Percentiles rank a stretch among this genome's conserved stretches.
Evolutionary conservation across 2,888 invertebrate genomes (phyloP).

Genomic region (Itoplectis maculator): DNA sequence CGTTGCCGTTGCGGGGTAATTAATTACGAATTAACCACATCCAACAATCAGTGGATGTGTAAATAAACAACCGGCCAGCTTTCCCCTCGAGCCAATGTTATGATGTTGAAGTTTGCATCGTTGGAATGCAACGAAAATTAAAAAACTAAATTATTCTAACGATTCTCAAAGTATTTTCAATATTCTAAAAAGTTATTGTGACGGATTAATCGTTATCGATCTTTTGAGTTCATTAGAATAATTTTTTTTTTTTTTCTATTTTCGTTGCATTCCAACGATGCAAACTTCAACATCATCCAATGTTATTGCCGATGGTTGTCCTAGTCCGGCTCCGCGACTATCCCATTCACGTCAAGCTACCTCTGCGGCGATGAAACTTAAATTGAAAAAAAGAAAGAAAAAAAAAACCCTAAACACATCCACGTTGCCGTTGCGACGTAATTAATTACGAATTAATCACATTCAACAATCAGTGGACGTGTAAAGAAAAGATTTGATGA

Average conservation of each 20-base stretch:
- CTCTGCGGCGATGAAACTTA: conserved; percentile 4
- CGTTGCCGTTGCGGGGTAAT: not conserved
- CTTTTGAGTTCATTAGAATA: too few relatives aligned
- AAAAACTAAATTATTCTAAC: too few relatives aligned
- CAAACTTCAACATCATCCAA: conserved; percentile 52
- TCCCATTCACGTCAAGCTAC: conserved; percentile 33
- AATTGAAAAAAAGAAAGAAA: conserved; percentile 16
- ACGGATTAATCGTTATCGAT: too few relatives aligned
- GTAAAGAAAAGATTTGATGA: not conserved
- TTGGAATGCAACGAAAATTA: too few relatives aligned
- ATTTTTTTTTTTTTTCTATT: too few relatives aligned
- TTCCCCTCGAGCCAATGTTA: too few relatives aligned
- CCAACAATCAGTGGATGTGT: not conserved
- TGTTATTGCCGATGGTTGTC: conserved; percentile 65
- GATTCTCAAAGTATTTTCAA: too few relatives aligned
- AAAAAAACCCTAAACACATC: too few relatives aligned
- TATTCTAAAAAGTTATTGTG: too few relatives aligned
- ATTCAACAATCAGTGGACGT: not conserved
- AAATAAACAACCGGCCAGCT: too few relatives aligned
- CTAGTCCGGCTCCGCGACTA: conserved; percentile 49
- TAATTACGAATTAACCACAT: not conserved
- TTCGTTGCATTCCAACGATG: too few relatives aligned
- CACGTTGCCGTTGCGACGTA: conserved; percentile 1
- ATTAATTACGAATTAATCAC: not conserved
- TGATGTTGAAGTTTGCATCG: too few relatives aligned